Percentiles rank a stretch among this genome's conserved stretches.
phyloP scores from a whole-genome alignment of 2,888 invertebrate species.

The Microctonus brassicae region DNA sequence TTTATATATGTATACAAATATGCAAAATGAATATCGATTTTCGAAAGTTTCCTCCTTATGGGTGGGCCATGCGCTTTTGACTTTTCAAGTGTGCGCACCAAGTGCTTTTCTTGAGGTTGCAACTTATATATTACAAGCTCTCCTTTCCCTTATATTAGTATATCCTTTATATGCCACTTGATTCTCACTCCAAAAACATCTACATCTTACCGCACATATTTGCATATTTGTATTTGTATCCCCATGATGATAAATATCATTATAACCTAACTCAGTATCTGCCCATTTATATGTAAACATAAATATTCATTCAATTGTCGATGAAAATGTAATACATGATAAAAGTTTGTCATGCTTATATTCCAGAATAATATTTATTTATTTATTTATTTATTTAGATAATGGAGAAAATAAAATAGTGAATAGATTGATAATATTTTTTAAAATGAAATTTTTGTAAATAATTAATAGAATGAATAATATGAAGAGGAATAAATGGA shows the following conservation, averaged over 20 bases:
- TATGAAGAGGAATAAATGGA: no score
- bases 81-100: conserved; percentile 8
- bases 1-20: no score
- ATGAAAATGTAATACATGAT: not conserved
- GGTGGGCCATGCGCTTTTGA: not conserved
- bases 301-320: not conserved
- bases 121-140: not conserved
- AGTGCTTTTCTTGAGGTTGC: conserved; percentile 12
- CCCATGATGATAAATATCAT: not conserved
- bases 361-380: no score
- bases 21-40: not conserved
- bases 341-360: not conserved
- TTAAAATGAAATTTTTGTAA: no score
- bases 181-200: not conserved
- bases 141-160: not conserved
- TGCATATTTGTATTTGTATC: not conserved
- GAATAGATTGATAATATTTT: no score
- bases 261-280: not conserved
- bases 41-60: not conserved
- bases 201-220: conserved; percentile 4
- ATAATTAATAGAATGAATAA: no score
- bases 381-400: no score
- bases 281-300: not conserved
- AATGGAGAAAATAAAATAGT: no score
- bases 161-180: not conserved